Evolutionary conservation across 2,888 invertebrate genomes (phyloP).

Genomic region (Agonopterix subpropinquella): DNA sequence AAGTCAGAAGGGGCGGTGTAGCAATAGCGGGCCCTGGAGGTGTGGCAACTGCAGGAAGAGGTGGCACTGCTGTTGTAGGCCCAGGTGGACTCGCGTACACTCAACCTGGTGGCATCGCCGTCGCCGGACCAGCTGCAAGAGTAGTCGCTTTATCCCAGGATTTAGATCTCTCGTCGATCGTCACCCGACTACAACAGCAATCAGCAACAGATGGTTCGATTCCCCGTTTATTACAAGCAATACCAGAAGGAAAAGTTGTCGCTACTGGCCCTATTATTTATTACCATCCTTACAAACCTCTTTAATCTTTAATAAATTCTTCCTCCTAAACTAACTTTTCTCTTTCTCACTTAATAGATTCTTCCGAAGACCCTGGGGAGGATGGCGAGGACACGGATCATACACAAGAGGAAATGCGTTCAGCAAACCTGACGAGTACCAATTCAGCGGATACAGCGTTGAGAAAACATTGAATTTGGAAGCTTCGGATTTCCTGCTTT

Average conservation of each 20-base stretch:
- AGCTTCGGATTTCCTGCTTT: constrained; percentile 35
- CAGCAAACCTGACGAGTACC: constrained; percentile 36
- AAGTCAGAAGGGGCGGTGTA: constrained; percentile 84
- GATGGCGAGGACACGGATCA: constrained; percentile 22
- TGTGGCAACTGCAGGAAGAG: constrained; percentile 85
- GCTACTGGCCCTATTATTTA: constrained; percentile 85
- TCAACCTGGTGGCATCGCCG: constrained; percentile 83
- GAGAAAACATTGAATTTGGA: constrained; percentile 21
- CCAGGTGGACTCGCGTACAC: constrained; percentile 86
- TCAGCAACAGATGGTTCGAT: constrained; percentile 47
- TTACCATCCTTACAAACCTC: constrained; percentile 64
- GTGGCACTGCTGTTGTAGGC: constrained; percentile 87
- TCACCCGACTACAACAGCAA: constrained; percentile 57
- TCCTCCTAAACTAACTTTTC: constrained; percentile 15
- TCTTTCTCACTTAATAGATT: constrained; percentile 57
- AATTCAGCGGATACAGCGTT: constrained; percentile 46
- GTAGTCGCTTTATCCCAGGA: constrained; percentile 80
- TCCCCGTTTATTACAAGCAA: constrained; percentile 58
- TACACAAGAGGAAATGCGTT: constrained; percentile 22
- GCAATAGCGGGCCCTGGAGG: constrained; percentile 90
- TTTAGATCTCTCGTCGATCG: constrained; percentile 74
- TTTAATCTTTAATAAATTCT: constrained; percentile 16
- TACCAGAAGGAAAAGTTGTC: constrained; percentile 81
- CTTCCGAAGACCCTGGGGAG: constrained; percentile 29
- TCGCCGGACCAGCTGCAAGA: constrained; percentile 84